Percentiles rank a stretch among this genome's conserved stretches.
phyloP scores from a whole-genome alignment of 2,113 vertebrate genomes.

The Vanacampus margaritifer region DNA sequence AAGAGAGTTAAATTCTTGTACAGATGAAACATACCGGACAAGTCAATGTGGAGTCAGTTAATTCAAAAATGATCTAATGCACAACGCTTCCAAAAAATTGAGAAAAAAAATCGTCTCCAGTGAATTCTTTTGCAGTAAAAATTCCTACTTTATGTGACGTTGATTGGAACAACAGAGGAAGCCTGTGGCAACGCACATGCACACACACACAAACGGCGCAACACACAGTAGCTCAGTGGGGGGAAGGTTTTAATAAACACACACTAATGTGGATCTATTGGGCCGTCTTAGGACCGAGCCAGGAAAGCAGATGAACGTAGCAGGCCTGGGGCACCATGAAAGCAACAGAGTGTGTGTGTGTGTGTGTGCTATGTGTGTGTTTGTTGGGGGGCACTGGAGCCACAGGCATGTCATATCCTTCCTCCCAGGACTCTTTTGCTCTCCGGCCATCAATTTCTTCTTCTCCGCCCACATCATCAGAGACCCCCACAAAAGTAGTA shows the following conservation, averaged over 20 bases:
- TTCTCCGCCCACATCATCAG: constrained; percentile 36
- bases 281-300: constrained; percentile 60
- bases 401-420: constrained; percentile 58
- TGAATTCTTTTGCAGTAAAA: constrained; percentile 12
- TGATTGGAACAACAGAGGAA: constrained; percentile 44
- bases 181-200: background rate
- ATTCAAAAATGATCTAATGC: constrained; percentile 21
- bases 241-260: constrained; percentile 69
- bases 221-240: constrained; percentile 53
- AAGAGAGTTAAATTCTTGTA: background rate
- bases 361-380: background rate
- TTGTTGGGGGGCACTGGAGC: constrained; percentile 24
- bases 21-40: background rate
- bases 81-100: background rate
- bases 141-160: constrained; percentile 30
- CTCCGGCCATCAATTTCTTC: constrained; percentile 49
- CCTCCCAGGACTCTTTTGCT: constrained; percentile 39
- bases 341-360: constrained; percentile 7
- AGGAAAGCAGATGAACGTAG: constrained; percentile 67
- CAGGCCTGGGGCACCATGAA: constrained; percentile 51
- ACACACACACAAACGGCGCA: constrained; percentile 8
- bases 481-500: constrained; percentile 13
- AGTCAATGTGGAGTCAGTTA: constrained; percentile 13
- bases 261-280: constrained; percentile 61
- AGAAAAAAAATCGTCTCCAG: constrained; percentile 18